phyloP scores from a whole-genome alignment of 2,888 invertebrate genomes.

The Leptarthrus brevirostris region DNA sequence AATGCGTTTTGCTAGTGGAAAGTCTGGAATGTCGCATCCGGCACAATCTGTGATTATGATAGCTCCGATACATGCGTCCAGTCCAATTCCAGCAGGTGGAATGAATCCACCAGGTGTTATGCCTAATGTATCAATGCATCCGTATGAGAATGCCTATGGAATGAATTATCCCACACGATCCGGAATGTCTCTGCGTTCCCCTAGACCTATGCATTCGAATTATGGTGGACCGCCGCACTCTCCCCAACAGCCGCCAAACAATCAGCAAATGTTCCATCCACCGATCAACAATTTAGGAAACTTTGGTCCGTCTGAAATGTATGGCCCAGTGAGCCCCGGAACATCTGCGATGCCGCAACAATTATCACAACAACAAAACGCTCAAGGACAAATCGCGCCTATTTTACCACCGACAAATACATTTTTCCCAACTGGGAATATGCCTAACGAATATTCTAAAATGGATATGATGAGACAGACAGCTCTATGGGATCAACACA shows the following conservation, averaged over 20 bases:
- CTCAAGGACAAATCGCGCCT: constrained; percentile 49
- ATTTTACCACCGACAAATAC: constrained; percentile 50
- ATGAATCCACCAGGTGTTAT: constrained; percentile 50
- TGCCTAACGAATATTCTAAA: constrained; percentile 51
- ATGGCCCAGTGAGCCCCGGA: constrained; percentile 23
- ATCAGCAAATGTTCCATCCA: constrained; percentile 52
- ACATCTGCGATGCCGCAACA: constrained; percentile 31
- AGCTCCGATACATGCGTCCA: constrained; percentile 53
- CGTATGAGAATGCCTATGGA: constrained; percentile 50
- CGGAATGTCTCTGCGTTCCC: constrained; percentile 48
- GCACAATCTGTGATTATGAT: constrained; percentile 55
- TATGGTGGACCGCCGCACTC: constrained; percentile 51
- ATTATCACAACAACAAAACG: constrained; percentile 18
- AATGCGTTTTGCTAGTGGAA: constrained; percentile 60
- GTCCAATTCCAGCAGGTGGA: constrained; percentile 51
- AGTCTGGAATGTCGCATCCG: constrained; percentile 47
- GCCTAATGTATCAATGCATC: constrained; percentile 52
- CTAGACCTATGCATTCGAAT: constrained; percentile 49
- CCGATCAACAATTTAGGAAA: constrained; percentile 51
- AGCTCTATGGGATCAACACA: constrained; percentile 53
- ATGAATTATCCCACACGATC: constrained; percentile 49
- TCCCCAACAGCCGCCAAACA: constrained; percentile 52
- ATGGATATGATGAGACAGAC: constrained; percentile 52
- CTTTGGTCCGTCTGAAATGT: constrained; percentile 55
- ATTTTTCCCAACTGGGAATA: constrained; percentile 49